Evolutionary conservation across 2,797 vertebrate species (phyloP).

Genomic region (Amazona finschi): DNA sequence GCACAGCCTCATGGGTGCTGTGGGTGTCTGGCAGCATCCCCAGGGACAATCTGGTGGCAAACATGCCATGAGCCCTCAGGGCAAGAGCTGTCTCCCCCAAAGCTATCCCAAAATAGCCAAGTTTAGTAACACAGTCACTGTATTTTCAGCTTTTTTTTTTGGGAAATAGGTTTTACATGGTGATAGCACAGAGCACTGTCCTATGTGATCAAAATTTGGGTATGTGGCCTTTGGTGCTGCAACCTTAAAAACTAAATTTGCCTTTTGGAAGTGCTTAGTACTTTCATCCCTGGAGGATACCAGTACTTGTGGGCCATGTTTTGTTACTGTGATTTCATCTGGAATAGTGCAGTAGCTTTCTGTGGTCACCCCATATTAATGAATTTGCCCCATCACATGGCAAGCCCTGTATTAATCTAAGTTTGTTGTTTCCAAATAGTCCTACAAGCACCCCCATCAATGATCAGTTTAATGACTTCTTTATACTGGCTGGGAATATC

Average conservation of each 20-base stretch:
- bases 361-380: fast-evolving
- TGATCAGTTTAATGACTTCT: not conserved
- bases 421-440: not conserved
- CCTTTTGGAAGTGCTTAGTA: not conserved
- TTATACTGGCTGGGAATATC: not conserved
- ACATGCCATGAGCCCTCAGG: not conserved
- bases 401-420: not conserved
- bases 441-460: not conserved
- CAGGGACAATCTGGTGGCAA: not conserved
- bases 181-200: not conserved
- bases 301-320: not conserved
- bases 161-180: fast-evolving
- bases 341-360: not conserved
- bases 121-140: not conserved
- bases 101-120: not conserved
- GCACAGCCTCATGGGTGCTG: not conserved
- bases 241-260: not conserved
- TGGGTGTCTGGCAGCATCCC: not conserved
- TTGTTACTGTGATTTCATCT: not conserved
- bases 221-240: fast-evolving
- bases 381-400: fast-evolving
- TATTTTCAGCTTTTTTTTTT: not conserved
- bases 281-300: not conserved
- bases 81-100: not conserved
- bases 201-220: not conserved